Conservation (phyloP, 92 coral and sea anemone species). For the Hydrozoanthus gracilis region DNA sequence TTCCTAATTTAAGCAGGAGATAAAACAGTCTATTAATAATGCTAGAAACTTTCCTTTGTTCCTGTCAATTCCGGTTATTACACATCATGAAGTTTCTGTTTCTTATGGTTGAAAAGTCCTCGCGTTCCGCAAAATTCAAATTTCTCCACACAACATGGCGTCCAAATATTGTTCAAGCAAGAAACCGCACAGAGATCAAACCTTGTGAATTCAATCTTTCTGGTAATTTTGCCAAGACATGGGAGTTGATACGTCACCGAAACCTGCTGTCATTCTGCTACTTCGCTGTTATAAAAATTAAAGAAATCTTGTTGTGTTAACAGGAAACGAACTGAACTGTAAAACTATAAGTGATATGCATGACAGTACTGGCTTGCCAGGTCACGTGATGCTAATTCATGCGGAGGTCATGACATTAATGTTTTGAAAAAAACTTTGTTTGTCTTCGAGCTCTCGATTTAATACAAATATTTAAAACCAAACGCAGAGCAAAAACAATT, state of each 20-base stretch:
- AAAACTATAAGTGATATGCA: constrained; percentile 25
- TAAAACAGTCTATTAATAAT: neutral
- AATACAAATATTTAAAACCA: constrained; percentile 33
- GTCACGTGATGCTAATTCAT: constrained; percentile 48
- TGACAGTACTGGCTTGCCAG: constrained; percentile 27
- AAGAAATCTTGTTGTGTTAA: constrained; percentile 25
- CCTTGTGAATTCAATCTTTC: neutral
- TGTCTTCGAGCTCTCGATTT: constrained; percentile 5
- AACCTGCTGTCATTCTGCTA: constrained; percentile 13
- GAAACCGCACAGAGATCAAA: constrained; percentile 17
- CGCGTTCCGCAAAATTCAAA: constrained; percentile 32
- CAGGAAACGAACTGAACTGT: constrained; percentile 25
- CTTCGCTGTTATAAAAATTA: constrained; percentile 2
- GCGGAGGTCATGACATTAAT: constrained; percentile 22
- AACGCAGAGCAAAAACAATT: neutral
- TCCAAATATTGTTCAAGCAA: constrained; percentile 38
- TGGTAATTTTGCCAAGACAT: constrained; percentile 15
- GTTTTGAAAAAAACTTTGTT: constrained; percentile 28
- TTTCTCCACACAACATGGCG: constrained; percentile 43
- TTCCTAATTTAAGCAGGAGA: neutral
- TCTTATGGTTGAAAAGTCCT: neutral
- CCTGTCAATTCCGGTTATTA: constrained; percentile 32
- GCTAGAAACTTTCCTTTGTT: constrained; percentile 9
- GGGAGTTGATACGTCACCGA: constrained; percentile 24
- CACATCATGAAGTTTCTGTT: constrained; percentile 20